Base-by-base conservation (phyloP, 2,797 vertebrate genomes). In the Sebastes iracundus region DNA sequence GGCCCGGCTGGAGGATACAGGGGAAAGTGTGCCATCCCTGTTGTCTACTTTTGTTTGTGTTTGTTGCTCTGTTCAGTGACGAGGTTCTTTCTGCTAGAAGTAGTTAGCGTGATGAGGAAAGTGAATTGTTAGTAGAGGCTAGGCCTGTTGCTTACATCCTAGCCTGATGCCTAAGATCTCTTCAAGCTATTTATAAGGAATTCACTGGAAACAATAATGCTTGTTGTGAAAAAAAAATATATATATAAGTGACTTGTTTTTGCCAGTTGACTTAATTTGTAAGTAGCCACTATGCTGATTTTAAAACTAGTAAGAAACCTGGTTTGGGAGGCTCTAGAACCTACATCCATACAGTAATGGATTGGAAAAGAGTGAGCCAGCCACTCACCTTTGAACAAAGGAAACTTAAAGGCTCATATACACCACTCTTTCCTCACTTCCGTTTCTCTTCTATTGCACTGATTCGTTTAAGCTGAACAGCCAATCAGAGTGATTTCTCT, bases 21-120 rank as follows among this genome's bases (percentile, higher is more conserved):
- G 49, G 73, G 77, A 82, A 90, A 91, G 90, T 89, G 88, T 94
- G 93, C 88, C 89, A 83, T 88, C 82, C 28, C 79, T 28, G 61
- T 90, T 87, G 82, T 91, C 75, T 64, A 2, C 80, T 80, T 46
- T 90, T 88, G 82, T 91, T 90, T 88, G 82, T 88, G 81, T 84
- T 83, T 84, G 78, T 73, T 87, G 74, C 60, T 71, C 53, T 72
- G 74, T 32, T 87, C 64, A 49, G 42, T 75, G 79, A 63, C 30
- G 22, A 25, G 60, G 52, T 63, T 67, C 20, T 22, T 52, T 80
- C 76, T 67, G 55, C 56, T 81, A 3, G 56, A 59, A 55, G 64
- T 35, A 62, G 42, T 84, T 56, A 49, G 63, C 65, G 70, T 72
- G 72, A 80, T 72, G 59, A 75, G 22, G 35, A 81, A 71, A 86